A percentile compares a stretch with the other conserved stretches of the same genome.
These are phyloP conservation scores for Sebastes vulpes DNA, from an alignment of 2,797 vertebrate species.

Conservation along the genomic window DNA sequence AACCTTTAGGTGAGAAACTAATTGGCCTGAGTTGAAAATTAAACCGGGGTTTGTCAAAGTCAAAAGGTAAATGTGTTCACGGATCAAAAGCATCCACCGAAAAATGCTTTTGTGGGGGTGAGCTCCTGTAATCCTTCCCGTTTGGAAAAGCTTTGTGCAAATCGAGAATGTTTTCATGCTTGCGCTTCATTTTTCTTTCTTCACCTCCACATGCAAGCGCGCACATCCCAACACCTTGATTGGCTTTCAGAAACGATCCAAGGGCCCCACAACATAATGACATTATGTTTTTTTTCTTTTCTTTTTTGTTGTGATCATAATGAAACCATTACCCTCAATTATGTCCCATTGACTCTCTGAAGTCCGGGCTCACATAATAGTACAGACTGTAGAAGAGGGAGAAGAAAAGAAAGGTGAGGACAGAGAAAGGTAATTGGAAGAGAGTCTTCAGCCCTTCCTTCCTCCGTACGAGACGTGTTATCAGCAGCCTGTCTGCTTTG, in stretches of 20 bases:
- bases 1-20: slow-evolving; percentile 9
- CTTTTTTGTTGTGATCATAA: not conserved
- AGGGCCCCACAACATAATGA: slow-evolving; percentile 23
- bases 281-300: not conserved
- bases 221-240: not conserved
- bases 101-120: not conserved
- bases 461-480: slow-evolving; percentile 2
- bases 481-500: slow-evolving; percentile 53
- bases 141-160: not conserved
- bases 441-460: not conserved
- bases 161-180: not conserved
- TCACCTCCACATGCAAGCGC: not conserved
- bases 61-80: not conserved
- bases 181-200: not conserved
- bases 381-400: not conserved
- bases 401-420: slow-evolving; percentile 8
- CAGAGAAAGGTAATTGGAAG: slow-evolving; percentile 30
- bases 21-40: slow-evolving; percentile 8
- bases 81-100: not conserved
- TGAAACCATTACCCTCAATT: not conserved
- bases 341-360: not conserved
- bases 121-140: not conserved
- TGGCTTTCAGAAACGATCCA: not conserved
- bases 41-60: not conserved
- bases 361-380: not conserved